Conservation (phyloP, 2,797 vertebrate genomes). For the Mycteria americana region DNA sequence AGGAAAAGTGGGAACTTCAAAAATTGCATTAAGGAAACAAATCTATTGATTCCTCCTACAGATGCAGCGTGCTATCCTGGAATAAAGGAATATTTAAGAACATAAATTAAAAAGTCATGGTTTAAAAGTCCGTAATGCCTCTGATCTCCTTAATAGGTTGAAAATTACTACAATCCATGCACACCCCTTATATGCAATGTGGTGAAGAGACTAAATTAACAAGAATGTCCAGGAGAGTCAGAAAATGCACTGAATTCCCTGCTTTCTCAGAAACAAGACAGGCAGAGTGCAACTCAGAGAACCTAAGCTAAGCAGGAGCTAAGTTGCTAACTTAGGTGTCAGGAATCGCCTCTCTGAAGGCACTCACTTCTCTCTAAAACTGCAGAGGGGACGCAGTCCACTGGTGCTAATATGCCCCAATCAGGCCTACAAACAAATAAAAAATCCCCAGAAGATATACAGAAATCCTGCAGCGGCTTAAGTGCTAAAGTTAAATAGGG, state of each 20-base stretch:
- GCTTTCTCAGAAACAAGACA: neutral
- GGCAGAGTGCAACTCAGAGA: accelerated
- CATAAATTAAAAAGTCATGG: neutral
- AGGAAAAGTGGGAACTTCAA: neutral
- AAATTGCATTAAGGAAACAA: neutral
- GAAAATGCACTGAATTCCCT: neutral
- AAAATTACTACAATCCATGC: neutral
- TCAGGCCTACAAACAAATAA: neutral
- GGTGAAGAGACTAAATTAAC: neutral
- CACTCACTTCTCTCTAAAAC: neutral
- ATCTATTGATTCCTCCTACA: neutral
- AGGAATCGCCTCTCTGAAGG: neutral
- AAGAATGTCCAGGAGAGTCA: neutral
- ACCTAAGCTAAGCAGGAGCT: neutral
- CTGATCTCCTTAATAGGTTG: neutral
- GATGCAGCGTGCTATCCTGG: neutral
- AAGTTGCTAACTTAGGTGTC: neutral
- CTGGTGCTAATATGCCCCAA: neutral
- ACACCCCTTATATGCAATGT: neutral
- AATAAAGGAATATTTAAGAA: neutral
- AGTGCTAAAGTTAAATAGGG: neutral
- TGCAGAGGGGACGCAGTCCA: neutral
- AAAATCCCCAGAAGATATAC: neutral
- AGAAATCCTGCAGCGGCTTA: neutral
- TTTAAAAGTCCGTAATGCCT: neutral